These are phyloP conservation scores for Pithys albifrons DNA, from an alignment of 2,113 vertebrate genomes.

Conservation along the genomic window DNA sequence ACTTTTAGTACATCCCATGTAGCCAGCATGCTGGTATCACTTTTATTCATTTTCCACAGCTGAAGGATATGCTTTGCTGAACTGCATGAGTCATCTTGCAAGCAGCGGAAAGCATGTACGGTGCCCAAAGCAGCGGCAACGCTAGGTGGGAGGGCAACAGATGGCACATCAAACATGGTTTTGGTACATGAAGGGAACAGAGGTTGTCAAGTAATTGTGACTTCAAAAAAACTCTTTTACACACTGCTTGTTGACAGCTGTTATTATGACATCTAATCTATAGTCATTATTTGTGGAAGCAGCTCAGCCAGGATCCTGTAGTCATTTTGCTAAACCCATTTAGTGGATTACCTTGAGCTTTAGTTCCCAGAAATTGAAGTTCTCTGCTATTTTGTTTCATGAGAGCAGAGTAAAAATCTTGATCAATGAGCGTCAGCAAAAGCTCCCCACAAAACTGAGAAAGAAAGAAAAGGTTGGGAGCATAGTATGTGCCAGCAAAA, in stretches of 20 bases:
- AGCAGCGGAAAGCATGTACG: background rate
- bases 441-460: background rate
- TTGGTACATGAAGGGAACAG: background rate
- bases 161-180: background rate
- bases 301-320: background rate
- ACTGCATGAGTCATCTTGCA: background rate
- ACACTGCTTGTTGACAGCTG: conserved; percentile 28
- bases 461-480: background rate
- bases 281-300: background rate
- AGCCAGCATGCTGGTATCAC: background rate
- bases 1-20: background rate
- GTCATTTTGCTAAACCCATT: background rate
- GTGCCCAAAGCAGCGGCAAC: background rate
- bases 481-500: background rate
- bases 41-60: conserved; percentile 1
- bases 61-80: background rate
- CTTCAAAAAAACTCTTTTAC: conserved; percentile 23
- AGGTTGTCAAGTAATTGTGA: conserved; percentile 1
- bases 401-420: background rate
- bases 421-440: background rate
- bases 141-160: background rate
- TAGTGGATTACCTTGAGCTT: background rate
- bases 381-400: background rate
- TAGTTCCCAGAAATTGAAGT: background rate
- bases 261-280: conserved; percentile 23